Evolutionary conservation across 2,797 vertebrate genomes (phyloP).

Genomic region (Acropternis orthonyx): DNA sequence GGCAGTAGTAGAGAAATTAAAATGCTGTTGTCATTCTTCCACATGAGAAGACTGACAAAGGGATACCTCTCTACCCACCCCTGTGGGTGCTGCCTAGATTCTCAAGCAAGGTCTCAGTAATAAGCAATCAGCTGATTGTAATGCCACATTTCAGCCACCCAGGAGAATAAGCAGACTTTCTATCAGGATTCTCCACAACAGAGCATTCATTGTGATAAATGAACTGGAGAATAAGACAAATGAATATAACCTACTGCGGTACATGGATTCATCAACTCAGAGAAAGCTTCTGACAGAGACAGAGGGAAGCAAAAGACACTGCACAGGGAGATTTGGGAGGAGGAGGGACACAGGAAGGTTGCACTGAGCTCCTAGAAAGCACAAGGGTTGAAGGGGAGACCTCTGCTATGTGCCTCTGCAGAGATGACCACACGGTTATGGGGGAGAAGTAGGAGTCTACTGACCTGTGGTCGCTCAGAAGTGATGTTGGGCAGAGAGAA

Average conservation of each 20-base stretch:
- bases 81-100: constrained; percentile 38
- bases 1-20: background rate
- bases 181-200: constrained; percentile 62
- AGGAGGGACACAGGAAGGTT: background rate
- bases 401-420: background rate
- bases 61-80: background rate
- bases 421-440: background rate
- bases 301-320: background rate
- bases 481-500: background rate
- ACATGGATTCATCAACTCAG: constrained; percentile 55
- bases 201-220: constrained; percentile 65
- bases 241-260: constrained; percentile 54
- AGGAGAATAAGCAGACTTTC: constrained; percentile 50
- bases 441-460: background rate
- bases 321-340: background rate
- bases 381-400: background rate
- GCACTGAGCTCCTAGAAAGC: background rate
- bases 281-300: constrained; percentile 36
- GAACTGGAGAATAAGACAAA: constrained; percentile 68
- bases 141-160: constrained; percentile 18
- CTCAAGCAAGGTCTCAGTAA: constrained; percentile 13
- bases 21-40: constrained; percentile 25
- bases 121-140: constrained; percentile 64
- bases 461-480: background rate
- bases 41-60: constrained; percentile 24